Evolutionary conservation across 2,797 vertebrate species (phyloP).

Genomic region (Ctenosaura bakeri): DNA sequence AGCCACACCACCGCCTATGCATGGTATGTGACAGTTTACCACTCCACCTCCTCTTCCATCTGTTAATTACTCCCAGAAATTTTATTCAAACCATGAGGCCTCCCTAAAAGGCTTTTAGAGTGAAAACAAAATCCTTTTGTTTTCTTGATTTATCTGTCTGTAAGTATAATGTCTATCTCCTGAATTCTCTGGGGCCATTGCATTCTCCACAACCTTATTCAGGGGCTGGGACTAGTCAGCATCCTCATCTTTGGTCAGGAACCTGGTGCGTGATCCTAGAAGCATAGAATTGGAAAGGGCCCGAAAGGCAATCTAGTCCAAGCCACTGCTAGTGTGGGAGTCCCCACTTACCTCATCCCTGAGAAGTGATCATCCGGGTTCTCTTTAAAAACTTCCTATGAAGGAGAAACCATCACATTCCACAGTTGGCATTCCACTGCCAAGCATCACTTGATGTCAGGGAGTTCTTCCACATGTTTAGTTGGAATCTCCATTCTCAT

Average conservation of each 20-base stretch:
- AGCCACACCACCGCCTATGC: slow-evolving; percentile 67
- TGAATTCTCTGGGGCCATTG: not conserved
- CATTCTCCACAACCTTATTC: not conserved
- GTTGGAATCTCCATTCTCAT: no score
- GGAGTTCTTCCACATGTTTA: no score
- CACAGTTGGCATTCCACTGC: no score
- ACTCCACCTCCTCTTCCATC: slow-evolving; percentile 45
- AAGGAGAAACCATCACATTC: no score
- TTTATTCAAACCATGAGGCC: slow-evolving; percentile 15
- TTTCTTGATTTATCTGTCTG: slow-evolving; percentile 51
- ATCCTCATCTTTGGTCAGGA: not conserved
- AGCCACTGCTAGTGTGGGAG: no score
- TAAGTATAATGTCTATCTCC: slow-evolving; percentile 6
- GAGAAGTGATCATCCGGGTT: no score
- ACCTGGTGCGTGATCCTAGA: not conserved
- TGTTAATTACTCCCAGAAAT: slow-evolving; percentile 44
- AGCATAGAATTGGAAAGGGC: not conserved
- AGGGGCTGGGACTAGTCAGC: not conserved
- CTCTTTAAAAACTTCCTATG: no score
- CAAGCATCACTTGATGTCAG: no score
- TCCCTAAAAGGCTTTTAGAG: slow-evolving; percentile 45
- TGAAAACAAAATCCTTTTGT: slow-evolving; percentile 11
- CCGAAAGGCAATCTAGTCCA: no score
- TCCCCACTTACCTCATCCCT: no score
- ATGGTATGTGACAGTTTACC: slow-evolving; percentile 60